Percentiles rank a stretch among this genome's conserved stretches.
Evolutionary conservation across 2,888 invertebrate species (phyloP).

Genomic region (Cataglyphis rosenhaueri): DNA sequence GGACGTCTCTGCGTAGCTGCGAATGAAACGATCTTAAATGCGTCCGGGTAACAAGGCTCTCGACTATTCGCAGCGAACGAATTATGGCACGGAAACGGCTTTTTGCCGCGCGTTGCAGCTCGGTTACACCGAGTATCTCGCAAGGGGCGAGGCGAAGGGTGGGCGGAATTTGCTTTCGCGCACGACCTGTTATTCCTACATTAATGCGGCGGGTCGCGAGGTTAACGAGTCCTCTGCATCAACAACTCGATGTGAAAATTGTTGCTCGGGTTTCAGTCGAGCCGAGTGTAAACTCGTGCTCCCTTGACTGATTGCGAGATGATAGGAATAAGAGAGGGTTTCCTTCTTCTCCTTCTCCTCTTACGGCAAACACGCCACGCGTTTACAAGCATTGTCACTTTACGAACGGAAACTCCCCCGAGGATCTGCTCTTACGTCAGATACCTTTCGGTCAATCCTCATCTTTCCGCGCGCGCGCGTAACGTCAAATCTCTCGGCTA

Average conservation of each 20-base stretch:
- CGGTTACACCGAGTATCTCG: constrained; percentile 37
- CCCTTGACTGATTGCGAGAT: constrained; percentile 59
- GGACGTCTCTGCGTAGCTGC: background rate
- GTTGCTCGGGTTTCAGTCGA: constrained; percentile 32
- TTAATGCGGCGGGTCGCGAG: constrained; percentile 39
- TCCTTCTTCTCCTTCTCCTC: constrained; percentile 7
- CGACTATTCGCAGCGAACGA: constrained; percentile 20
- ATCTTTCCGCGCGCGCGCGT: constrained; percentile 62
- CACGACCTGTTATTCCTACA: constrained; percentile 45
- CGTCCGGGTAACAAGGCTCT: constrained; percentile 21
- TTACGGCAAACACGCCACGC: constrained; percentile 57
- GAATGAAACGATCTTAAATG: constrained; percentile 11
- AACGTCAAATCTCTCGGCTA: constrained; percentile 60
- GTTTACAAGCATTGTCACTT: constrained; percentile 77
- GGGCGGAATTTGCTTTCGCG: constrained; percentile 23
- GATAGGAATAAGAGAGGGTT: constrained; percentile 68
- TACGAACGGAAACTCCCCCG: constrained; percentile 66
- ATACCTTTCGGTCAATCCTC: constrained; percentile 70
- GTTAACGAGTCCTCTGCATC: constrained; percentile 60
- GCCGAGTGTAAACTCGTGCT: background rate
- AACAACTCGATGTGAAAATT: constrained; percentile 49
- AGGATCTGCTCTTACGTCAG: constrained; percentile 58
- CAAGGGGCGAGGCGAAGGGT: background rate
- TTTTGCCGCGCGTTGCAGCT: constrained; percentile 34
- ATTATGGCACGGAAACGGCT: constrained; percentile 25